A percentile compares a stretch with the other conserved stretches of the same genome.
Conservation (phyloP, 2,797 vertebrate species). For the Rhodeus uyekii region DNA sequence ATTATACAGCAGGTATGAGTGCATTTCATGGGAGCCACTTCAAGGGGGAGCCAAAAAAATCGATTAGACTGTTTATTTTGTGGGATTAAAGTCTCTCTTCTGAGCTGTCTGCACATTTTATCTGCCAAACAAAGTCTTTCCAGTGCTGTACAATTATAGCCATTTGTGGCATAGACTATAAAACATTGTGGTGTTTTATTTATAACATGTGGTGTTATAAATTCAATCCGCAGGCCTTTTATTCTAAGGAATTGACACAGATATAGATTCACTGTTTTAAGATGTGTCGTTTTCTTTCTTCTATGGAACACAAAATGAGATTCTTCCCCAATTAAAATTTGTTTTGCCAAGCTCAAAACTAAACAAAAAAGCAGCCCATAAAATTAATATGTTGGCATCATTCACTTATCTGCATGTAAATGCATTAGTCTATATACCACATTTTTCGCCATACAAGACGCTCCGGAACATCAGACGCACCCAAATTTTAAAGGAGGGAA, state of each 20-base stretch:
- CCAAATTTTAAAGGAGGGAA: too few species aligned
- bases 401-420: neutral
- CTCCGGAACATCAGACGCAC: too few species aligned
- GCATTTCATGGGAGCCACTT: slow-evolving; percentile 34
- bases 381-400: neutral
- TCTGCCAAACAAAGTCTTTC: neutral
- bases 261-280: neutral
- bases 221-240: neutral
- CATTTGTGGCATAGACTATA: slow-evolving; percentile 11
- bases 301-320: neutral
- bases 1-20: slow-evolving; percentile 37
- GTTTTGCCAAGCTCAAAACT: neutral
- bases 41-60: slow-evolving; percentile 26
- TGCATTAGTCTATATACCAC: neutral
- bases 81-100: slow-evolving; percentile 46
- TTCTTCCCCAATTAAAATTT: too few species aligned
- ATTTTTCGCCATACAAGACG: too few species aligned
- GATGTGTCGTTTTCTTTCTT: neutral
- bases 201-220: too few species aligned
- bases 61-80: slow-evolving; percentile 48
- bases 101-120: slow-evolving; percentile 23
- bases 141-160: slow-evolving; percentile 23
- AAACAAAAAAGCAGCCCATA: neutral
- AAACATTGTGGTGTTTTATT: too few species aligned
- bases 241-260: neutral